Conservation (phyloP, 2,113 vertebrate species). For the Channa argus region DNA sequence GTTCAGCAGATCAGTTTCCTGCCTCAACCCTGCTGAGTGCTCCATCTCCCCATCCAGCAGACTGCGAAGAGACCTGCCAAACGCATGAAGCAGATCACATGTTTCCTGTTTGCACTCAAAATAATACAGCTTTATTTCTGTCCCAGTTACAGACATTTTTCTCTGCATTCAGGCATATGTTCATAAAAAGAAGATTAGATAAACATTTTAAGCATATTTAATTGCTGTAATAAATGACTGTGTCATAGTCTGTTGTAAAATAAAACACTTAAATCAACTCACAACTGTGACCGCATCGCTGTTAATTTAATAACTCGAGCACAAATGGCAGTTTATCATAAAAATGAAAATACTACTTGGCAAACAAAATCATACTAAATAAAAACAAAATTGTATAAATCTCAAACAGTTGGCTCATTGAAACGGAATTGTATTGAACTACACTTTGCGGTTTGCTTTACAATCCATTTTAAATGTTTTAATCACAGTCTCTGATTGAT, state of each 20-base stretch:
- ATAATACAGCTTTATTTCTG: neutral
- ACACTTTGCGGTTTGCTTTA: constrained; percentile 6
- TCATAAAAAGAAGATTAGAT: constrained; percentile 29
- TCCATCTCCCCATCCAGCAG: constrained; percentile 98
- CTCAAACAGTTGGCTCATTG: neutral
- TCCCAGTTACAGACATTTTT: neutral
- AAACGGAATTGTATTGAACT: neutral
- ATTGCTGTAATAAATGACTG: constrained; percentile 21
- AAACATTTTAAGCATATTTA: constrained; percentile 21
- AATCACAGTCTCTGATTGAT: constrained; percentile 21
- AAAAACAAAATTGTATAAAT: neutral
- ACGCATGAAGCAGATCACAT: constrained; percentile 7
- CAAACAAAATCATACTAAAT: constrained; percentile 23
- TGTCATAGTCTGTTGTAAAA: constrained; percentile 19
- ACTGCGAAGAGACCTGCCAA: constrained; percentile 90
- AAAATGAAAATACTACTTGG: constrained; percentile 23
- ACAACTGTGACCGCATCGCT: constrained; percentile 29
- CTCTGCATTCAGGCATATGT: neutral
- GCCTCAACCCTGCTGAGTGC: constrained; percentile 91
- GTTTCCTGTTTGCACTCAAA: neutral
- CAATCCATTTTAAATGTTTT: constrained; percentile 7
- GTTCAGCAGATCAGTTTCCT: constrained; percentile 90
- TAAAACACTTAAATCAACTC: constrained; percentile 42
- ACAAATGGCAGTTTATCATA: constrained; percentile 36
- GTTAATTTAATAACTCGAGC: constrained; percentile 21